Conservation (phyloP, 2,113 vertebrate genomes). For the Pseudopodoces humilis region DNA sequence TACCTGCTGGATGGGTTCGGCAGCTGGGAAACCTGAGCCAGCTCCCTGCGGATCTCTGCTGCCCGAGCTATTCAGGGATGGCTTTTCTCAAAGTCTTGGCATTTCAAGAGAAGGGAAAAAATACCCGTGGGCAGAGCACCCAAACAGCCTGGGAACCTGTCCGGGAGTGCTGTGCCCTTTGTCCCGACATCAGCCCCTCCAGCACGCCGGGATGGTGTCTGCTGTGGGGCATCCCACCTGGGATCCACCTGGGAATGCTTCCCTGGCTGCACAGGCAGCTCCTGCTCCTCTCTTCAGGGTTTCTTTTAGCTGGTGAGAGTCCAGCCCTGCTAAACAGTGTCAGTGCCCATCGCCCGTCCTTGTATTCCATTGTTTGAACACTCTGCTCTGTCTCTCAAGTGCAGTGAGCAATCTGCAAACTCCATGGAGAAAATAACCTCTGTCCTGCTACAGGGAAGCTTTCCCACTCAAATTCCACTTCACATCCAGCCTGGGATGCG, state of each 20-base stretch:
- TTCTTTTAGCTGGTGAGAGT: not conserved
- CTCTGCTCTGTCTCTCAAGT: not conserved
- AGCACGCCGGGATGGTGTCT: rapidly evolving
- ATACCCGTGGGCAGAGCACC: not conserved
- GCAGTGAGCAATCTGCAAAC: not conserved
- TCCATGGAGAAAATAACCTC: not conserved
- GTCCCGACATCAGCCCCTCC: not conserved
- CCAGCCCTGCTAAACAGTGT: not conserved
- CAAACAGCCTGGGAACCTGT: not conserved
- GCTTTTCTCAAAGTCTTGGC: not conserved
- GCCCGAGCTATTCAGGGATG: not conserved
- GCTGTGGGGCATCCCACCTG: rapidly evolving
- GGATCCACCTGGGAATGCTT: not conserved
- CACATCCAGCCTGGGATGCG: not conserved
- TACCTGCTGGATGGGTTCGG: not conserved
- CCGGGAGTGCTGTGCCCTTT: not conserved
- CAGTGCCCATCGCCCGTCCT: rapidly evolving
- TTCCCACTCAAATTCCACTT: not conserved
- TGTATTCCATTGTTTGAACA: no score
- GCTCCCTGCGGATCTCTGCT: not conserved
- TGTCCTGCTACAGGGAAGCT: not conserved
- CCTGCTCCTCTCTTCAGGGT: not conserved
- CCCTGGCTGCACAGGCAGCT: rapidly evolving
- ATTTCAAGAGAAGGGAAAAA: not conserved
- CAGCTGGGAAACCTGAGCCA: not conserved